Percentiles rank a stretch among this genome's conserved stretches.
These are phyloP conservation scores for Drosophila sechellia DNA, from an alignment of 1,140 invertebrate species.

Conservation along the genomic window DNA sequence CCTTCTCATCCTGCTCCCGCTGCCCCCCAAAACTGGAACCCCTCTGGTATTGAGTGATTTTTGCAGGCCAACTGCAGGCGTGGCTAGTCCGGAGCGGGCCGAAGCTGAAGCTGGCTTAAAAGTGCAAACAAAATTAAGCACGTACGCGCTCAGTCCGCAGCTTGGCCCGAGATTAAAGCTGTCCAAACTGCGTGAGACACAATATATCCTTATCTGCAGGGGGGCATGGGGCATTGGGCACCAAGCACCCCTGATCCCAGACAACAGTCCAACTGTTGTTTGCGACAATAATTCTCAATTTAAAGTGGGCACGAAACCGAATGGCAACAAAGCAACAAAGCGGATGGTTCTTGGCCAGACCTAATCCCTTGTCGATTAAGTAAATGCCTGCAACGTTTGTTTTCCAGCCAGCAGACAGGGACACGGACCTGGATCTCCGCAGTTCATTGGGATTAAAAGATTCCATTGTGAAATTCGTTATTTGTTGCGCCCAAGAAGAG, in stretches of 20 bases:
- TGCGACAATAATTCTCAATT: constrained; percentile 84
- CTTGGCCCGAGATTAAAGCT: constrained; percentile 76
- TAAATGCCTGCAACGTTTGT: constrained; percentile 82
- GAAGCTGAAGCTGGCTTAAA: constrained; percentile 66
- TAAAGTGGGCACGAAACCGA: constrained; percentile 68
- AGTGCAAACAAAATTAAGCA: constrained; percentile 83
- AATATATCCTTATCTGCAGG: constrained; percentile 80
- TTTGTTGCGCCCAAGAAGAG: constrained; percentile 55
- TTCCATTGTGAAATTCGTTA: constrained; percentile 72
- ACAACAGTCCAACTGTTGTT: constrained; percentile 55
- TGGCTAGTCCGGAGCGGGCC: constrained; percentile 22
- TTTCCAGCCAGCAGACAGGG: constrained; percentile 50
- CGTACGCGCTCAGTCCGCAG: constrained; percentile 70
- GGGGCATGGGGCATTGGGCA: background rate
- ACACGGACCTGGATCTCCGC: constrained; percentile 45
- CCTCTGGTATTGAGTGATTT: constrained; percentile 67
- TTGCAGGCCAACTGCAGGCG: constrained; percentile 80
- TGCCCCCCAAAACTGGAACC: constrained; percentile 4
- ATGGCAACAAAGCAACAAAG: constrained; percentile 57
- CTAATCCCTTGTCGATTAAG: constrained; percentile 84
- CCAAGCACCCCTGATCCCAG: constrained; percentile 11
- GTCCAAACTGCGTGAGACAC: constrained; percentile 80
- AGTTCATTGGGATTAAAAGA: constrained; percentile 83
- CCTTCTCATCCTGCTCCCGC: background rate
- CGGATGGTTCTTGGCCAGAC: constrained; percentile 50